Evolutionary conservation across 2,113 vertebrate genomes (phyloP), one percentile per base, ranked within the genome.

Genomic region (Athene noctua): DNA sequence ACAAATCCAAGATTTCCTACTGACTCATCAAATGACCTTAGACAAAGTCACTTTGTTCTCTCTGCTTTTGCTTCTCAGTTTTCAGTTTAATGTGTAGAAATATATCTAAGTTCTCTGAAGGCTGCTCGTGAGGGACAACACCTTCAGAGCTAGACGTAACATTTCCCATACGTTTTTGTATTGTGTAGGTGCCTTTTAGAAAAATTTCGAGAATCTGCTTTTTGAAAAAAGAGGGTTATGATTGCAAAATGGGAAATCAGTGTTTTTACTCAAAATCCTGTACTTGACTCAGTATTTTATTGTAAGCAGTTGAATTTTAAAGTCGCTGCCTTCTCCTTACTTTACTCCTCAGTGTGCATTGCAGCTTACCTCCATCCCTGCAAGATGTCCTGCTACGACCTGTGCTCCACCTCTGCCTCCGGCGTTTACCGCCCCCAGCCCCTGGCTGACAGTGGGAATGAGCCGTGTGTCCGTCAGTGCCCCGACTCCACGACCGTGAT

Each of bases 1-100:
- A 8, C 40, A 90, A 94, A 87, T 44, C 51, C 12, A 7, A 30
- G 51, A 54, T 87, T 74, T 93, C 51, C 66, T 30, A 29, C 30
- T 94, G 93, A 97, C 80, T 94, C 93, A 92, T 65, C 58, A 59
- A 42, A 34, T 3, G 23, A 68, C 80, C 58, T 92, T 94, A 82
- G 47, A 82, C 52, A 88, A 92, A 90, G 79, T 86, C 71, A 61
- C n/a, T 72, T 67, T 21, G 32, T 1, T 40, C 19, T 73, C 2
- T 2, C 13, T 18, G 36, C 0, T 30, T 84, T 80, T 27, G 27
- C 15, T 54, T 51, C n/a, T n/a, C 11, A 1, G 13, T 18, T 86
- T 72, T 59, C 18, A 10, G 15, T 36, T 70, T 17, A 15, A n/a
- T 3, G 3, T 30, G 18, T 51, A 61, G 14, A 66, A 66, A 79